Evolutionary conservation across 2,797 vertebrate genomes (phyloP).

Genomic region (Euphonia xanthogaster): DNA sequence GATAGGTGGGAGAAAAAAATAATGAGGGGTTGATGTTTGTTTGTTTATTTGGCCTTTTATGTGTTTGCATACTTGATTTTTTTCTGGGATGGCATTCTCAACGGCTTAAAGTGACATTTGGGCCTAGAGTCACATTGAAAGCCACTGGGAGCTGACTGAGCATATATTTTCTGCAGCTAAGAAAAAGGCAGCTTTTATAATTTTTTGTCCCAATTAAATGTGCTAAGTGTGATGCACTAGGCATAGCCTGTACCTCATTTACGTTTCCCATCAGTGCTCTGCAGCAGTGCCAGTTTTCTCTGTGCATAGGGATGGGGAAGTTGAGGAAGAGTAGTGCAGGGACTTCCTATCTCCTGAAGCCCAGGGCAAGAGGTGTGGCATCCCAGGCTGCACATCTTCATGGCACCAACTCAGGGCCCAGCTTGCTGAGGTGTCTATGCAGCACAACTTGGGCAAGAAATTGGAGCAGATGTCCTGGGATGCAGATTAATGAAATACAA

Average conservation of each 20-base stretch:
- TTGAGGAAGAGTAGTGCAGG: not conserved
- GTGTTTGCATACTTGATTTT: not conserved
- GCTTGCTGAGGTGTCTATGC: not conserved
- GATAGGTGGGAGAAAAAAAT: not conserved
- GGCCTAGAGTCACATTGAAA: not conserved
- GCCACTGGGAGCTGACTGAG: not conserved
- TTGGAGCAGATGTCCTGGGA: not conserved
- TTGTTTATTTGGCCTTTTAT: not conserved
- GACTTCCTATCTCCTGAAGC: not conserved
- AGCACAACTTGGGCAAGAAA: not conserved
- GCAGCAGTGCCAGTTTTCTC: not conserved
- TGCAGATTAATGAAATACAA: not conserved
- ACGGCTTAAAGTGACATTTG: not conserved
- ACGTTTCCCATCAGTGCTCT: not conserved
- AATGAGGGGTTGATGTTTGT: rapidly evolving
- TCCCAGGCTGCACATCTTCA: rapidly evolving
- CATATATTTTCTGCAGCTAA: not conserved
- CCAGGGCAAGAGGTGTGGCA: not conserved
- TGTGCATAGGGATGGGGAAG: not conserved
- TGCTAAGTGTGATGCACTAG: not conserved
- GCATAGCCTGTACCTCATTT: not conserved
- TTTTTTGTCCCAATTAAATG: not conserved
- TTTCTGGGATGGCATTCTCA: not conserved
- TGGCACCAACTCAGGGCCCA: too few relatives aligned
- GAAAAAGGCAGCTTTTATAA: not conserved